These are phyloP conservation scores for Catostomus latipinnis DNA, from an alignment of 2,797 vertebrate species.

Conservation along the genomic window DNA sequence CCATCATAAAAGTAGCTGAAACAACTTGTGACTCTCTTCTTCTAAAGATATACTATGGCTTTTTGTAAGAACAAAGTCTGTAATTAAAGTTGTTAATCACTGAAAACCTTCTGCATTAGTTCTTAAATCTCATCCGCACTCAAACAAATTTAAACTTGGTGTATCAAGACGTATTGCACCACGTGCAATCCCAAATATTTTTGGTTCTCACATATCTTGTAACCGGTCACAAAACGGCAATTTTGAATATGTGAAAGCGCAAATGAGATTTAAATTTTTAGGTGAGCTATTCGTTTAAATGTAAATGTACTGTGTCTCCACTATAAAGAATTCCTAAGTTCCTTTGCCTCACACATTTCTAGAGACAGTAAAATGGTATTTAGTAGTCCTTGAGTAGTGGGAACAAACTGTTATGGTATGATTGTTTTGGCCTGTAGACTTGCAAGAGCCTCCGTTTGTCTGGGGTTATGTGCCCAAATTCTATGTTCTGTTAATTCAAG, in stretches of 20 bases:
- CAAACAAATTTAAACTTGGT: too few species aligned
- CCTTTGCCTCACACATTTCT: neutral
- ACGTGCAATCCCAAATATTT: too few species aligned
- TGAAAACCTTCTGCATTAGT: too few species aligned
- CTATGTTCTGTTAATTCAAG: neutral
- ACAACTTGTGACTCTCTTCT: too few species aligned
- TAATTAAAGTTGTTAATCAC: too few species aligned
- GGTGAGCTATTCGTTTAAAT: neutral
- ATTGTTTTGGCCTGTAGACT: conserved; percentile 14
- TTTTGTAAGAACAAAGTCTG: too few species aligned
- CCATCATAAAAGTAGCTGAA: too few species aligned
- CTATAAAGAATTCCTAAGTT: neutral
- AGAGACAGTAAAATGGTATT: neutral
- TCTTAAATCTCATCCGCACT: too few species aligned
- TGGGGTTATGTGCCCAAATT: neutral
- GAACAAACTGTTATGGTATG: conserved; percentile 12
- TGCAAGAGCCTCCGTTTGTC: conserved; percentile 4
- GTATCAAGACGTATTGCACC: too few species aligned
- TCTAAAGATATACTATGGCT: too few species aligned
- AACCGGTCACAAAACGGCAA: neutral
- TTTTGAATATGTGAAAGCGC: neutral
- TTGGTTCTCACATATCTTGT: neutral
- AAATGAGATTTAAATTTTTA: neutral
- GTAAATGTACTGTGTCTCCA: neutral
- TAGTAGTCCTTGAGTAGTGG: neutral